Base-by-base conservation (phyloP, 2,888 invertebrate genomes). In the Caenorhabditis wallacei region DNA sequence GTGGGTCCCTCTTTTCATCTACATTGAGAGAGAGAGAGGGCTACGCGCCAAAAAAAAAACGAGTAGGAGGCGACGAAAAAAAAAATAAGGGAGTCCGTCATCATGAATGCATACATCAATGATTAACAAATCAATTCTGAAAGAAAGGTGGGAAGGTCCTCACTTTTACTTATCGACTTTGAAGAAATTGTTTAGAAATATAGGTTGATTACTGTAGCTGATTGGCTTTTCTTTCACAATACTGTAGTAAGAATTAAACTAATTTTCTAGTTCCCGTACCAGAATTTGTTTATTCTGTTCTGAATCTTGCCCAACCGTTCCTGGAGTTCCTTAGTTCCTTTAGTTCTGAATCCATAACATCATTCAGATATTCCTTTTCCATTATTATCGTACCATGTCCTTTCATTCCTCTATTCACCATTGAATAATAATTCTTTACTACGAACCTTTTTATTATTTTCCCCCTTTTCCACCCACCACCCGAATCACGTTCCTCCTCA, bases 91-190 rank as follows among this genome's bases (percentile, higher is more conserved):
- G 37, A 22, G 30, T 48, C 40, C 11, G 66, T 37, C 68, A 78
- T 69, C 46, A 40, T 35, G 59, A 76, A 76, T 76, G 68, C 68
- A 76, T 70, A 69, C 53, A 69, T 69, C 40, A 54, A 63, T 78
- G 68, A 63, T 69, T 68, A 74, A 74, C 43, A 57, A 68, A 76
- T 59, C 68, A 68, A 75, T 66, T 30, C 30, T 30, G 8, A 35
- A 54, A 48, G 30, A 51, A 13, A n/a, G n/a, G n/a, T n/a, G n/a
- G n/a, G n/a, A 30, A 10, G 51, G 18, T 70, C 30, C 59, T 22
- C 48, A 37, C 71, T 59, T 59, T 46, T 57, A 48, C 46, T 48
- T 48, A 48, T 40, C 40, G 13, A 13, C 40, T 16, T 18, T 2
- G 18, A 48, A 8, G 18, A 48, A 18, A 10, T 13, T 10, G 11